Percentiles rank a stretch among this genome's conserved stretches.
phyloP scores from a whole-genome alignment of 2,888 invertebrate species.

The Agrotis exclamationis region DNA sequence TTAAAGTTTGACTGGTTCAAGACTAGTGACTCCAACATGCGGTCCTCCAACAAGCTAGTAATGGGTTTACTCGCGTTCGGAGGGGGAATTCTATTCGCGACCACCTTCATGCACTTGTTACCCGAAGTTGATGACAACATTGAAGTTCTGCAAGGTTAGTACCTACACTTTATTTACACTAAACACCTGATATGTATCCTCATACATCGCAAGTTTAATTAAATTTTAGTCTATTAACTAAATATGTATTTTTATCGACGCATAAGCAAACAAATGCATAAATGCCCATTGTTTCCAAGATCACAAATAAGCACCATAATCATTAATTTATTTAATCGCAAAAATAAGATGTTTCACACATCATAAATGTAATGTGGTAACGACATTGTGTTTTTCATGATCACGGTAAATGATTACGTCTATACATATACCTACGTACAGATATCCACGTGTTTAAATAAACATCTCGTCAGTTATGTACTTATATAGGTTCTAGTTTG shows the following conservation, averaged over 20 bases:
- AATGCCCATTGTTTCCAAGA: background rate
- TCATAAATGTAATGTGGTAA: background rate
- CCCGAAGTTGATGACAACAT: constrained; percentile 95
- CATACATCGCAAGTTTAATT: background rate
- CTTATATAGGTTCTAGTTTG: background rate
- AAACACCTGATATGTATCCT: background rate
- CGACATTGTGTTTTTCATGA: background rate
- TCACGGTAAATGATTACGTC: background rate
- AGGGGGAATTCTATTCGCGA: constrained; percentile 95
- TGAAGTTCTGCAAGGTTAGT: constrained; percentile 90
- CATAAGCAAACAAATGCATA: constrained; percentile 18
- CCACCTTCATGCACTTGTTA: constrained; percentile 95
- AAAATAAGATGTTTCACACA: constrained; percentile 6
- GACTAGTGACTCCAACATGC: constrained; percentile 82
- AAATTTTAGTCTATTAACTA: background rate
- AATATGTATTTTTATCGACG: constrained; percentile 27
- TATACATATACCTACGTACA: background rate
- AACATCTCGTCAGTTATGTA: constrained; percentile 3
- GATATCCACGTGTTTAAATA: constrained; percentile 12
- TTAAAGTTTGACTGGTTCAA: constrained; percentile 92
- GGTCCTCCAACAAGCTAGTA: constrained; percentile 89
- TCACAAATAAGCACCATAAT: background rate
- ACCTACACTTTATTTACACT: constrained; percentile 14
- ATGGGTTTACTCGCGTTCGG: constrained; percentile 94
- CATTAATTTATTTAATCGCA: background rate